Conservation (phyloP, 2,113 vertebrate genomes). For the Callocephalon fimbriatum region DNA sequence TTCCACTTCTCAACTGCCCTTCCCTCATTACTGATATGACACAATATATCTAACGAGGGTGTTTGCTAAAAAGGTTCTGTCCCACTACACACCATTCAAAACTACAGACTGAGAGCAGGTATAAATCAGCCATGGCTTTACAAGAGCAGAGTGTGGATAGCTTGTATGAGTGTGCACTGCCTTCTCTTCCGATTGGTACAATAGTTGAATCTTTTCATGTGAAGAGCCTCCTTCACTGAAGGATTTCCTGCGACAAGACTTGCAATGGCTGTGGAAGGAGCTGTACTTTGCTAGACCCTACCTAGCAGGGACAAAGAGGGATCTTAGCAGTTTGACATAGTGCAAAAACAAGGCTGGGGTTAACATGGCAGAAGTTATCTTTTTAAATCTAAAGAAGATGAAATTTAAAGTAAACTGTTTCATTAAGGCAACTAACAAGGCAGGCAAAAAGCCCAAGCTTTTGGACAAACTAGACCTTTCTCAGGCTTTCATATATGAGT, state of each 20-base stretch:
- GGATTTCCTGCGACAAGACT: background rate
- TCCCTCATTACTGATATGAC: background rate
- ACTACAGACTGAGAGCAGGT: background rate
- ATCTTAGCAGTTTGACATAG: background rate
- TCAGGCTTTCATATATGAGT: background rate
- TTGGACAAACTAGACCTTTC: background rate
- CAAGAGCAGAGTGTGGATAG: background rate
- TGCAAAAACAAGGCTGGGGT: background rate
- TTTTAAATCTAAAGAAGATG: background rate
- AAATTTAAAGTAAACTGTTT: background rate
- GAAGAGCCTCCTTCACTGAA: background rate
- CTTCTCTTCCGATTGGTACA: background rate
- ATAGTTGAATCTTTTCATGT: background rate
- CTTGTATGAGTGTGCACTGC: accelerated
- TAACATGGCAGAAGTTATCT: background rate
- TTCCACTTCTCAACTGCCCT: background rate
- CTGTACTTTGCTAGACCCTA: background rate
- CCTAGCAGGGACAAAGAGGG: background rate
- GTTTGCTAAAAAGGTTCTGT: background rate
- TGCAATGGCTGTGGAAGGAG: background rate
- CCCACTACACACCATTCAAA: background rate
- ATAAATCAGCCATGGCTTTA: background rate
- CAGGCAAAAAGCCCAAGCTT: background rate
- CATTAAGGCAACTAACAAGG: background rate
- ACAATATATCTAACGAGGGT: background rate